phyloP scores from a whole-genome alignment of 2,113 vertebrate species.

The Psettodes erumei region DNA sequence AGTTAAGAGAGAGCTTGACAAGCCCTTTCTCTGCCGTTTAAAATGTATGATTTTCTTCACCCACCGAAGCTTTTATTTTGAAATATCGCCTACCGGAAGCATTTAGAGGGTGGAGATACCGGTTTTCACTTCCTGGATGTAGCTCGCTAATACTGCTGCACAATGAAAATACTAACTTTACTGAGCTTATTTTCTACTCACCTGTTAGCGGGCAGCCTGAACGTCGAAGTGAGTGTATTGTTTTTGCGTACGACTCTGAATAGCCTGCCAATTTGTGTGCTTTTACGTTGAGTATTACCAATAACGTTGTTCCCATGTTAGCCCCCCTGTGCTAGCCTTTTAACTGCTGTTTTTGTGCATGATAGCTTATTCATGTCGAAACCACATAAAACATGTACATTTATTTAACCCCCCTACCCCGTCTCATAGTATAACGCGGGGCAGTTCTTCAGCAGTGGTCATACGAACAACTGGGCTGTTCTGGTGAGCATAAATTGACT shows the following conservation, averaged over 20 bases:
- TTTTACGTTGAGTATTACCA: not conserved
- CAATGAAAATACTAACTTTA: conserved; percentile 61
- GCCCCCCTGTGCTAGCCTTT: conserved; percentile 19
- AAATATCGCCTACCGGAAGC: conserved; percentile 40
- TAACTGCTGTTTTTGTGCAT: not conserved
- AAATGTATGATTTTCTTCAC: not conserved
- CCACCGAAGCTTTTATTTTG: conserved; percentile 65
- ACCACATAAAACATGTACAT: not conserved
- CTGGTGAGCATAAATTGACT: conserved; percentile 81
- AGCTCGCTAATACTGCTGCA: conserved; percentile 34
- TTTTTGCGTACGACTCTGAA: rapidly evolving
- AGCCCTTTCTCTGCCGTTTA: not conserved
- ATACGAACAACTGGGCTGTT: conserved; percentile 99
- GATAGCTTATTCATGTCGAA: not conserved
- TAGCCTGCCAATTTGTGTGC: rapidly evolving
- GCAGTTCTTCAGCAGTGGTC: conserved; percentile 93
- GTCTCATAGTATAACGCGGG: conserved; percentile 84
- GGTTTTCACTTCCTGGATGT: conserved; percentile 41
- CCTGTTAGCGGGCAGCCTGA: conserved; percentile 27
- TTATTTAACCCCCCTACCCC: not conserved
- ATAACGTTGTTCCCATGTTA: conserved; percentile 3
- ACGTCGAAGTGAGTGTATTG: conserved; percentile 72
- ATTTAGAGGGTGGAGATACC: not conserved
- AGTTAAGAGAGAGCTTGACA: no score
- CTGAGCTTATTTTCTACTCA: conserved; percentile 46